These are phyloP conservation scores for Nasonia oneida DNA, from an alignment of 2,888 invertebrate genomes.

Conservation along the genomic window DNA sequence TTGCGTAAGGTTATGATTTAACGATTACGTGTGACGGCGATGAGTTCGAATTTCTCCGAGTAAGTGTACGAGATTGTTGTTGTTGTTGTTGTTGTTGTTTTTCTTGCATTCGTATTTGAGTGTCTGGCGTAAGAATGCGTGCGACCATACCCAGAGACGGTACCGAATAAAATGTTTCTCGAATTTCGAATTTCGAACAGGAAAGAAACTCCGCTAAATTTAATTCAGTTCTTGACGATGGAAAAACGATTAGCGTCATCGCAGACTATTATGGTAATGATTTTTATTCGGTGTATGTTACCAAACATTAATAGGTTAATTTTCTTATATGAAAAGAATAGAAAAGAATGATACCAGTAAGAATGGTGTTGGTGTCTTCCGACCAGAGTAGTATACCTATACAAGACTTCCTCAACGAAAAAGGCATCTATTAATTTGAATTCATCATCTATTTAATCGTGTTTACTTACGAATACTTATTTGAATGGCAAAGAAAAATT, in stretches of 20 bases:
- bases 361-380: conserved; percentile 11
- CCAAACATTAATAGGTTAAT: not conserved
- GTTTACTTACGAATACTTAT: conserved; percentile 2
- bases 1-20: conserved; percentile 54
- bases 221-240: not conserved
- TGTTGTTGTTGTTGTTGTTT: not conserved
- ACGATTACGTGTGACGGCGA: not conserved
- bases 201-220: conserved; percentile 11
- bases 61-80: conserved; percentile 17
- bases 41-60: not conserved
- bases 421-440: not conserved
- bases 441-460: not conserved
- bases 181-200: not conserved
- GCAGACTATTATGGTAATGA: not conserved
- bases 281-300: not conserved
- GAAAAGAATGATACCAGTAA: not conserved
- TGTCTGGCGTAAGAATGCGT: conserved; percentile 8
- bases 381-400: not conserved
- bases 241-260: not conserved
- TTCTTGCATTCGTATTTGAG: conserved; percentile 9
- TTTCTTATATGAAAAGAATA: not conserved
- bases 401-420: not conserved
- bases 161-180: not conserved
- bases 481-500: not conserved
- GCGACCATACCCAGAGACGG: not conserved